These are phyloP conservation scores for Pandemis corylana DNA, from an alignment of 2,888 invertebrate species.

Conservation along the genomic window DNA sequence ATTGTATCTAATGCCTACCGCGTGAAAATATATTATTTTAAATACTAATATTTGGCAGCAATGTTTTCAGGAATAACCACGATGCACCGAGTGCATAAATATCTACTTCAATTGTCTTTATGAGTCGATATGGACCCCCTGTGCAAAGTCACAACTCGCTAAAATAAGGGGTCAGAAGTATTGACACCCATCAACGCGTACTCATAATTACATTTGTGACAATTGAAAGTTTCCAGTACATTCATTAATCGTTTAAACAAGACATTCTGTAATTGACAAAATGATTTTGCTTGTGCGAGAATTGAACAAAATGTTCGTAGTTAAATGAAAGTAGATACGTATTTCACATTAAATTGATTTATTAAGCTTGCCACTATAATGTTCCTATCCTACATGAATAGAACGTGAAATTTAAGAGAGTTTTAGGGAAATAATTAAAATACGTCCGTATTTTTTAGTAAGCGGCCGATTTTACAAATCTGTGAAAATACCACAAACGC, in stretches of 20 bases:
- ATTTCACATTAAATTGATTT: not conserved
- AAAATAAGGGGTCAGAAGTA: conserved; percentile 3
- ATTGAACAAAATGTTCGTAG: not conserved
- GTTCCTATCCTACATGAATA: too few relatives aligned
- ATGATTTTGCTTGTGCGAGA: not conserved
- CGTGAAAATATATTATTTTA: too few relatives aligned
- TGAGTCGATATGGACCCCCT: not conserved
- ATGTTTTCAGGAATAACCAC: not conserved
- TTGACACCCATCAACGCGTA: conserved; percentile 16
- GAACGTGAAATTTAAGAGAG: too few relatives aligned
- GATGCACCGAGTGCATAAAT: not conserved
- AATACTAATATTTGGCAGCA: not conserved
- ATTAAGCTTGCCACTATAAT: too few relatives aligned
- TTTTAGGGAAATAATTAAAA: too few relatives aligned
- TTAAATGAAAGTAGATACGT: not conserved
- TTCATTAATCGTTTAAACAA: conserved; percentile 19
- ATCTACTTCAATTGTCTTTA: conserved; percentile 7
- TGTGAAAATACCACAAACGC: too few relatives aligned
- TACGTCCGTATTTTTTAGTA: too few relatives aligned
- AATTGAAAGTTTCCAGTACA: conserved; percentile 12
- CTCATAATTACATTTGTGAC: conserved; percentile 14
- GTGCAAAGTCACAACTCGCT: conserved; percentile 3
- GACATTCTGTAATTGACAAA: not conserved
- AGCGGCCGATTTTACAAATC: too few relatives aligned
- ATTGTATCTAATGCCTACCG: too few relatives aligned